Conservation (phyloP, 2,888 invertebrate species). For the Epinotia brunnichana region DNA sequence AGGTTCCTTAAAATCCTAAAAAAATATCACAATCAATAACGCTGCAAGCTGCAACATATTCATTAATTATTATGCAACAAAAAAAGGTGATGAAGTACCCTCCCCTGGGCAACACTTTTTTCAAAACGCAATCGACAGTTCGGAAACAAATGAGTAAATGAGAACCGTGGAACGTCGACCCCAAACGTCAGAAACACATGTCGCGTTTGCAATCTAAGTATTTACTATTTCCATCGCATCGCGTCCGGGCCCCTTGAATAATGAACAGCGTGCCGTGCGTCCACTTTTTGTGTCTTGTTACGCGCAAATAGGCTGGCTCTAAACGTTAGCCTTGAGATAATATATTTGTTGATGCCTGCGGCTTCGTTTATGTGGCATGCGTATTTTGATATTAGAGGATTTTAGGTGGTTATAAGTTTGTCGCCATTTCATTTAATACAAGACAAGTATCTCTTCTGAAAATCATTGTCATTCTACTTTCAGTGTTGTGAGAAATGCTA, state of each 20-base stretch:
- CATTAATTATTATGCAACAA: neutral
- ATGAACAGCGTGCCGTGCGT: constrained; percentile 48
- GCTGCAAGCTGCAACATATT: neutral
- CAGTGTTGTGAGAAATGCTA: neutral
- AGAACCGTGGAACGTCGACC: constrained; percentile 29
- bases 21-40: too few relatives aligned
- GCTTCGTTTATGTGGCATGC: neutral
- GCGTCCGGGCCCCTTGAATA: constrained; percentile 58
- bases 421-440: neutral
- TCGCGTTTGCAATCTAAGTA: constrained; percentile 48
- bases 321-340: constrained; percentile 34
- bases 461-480: neutral
- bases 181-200: constrained; percentile 15
- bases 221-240: constrained; percentile 58
- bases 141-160: constrained; percentile 36
- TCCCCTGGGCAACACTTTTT: neutral
- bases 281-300: constrained; percentile 48
- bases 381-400: neutral
- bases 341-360: neutral
- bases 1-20: too few relatives aligned
- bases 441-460: neutral
- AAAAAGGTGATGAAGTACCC: neutral
- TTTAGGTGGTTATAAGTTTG: neutral
- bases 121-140: constrained; percentile 7
- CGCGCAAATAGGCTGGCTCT: constrained; percentile 38